Evolutionary conservation across 2,888 invertebrate species (phyloP).

Genomic region (Dynastes hyllus): DNA sequence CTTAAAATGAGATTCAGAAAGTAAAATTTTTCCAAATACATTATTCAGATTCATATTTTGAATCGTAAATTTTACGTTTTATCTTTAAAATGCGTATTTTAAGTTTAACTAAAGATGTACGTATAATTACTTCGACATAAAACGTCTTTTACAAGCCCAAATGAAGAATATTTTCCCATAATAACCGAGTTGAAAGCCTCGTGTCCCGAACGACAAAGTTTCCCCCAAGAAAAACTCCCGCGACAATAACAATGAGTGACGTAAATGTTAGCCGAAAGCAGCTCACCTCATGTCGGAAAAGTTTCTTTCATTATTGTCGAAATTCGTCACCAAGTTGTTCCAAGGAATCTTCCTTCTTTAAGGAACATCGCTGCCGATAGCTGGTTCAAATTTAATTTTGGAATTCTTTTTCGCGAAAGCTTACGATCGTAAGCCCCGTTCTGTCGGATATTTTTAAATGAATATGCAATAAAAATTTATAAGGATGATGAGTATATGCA

Average conservation of each 20-base stretch:
- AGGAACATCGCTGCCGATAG: not conserved
- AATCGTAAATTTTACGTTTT: too few species aligned
- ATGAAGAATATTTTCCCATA: not conserved
- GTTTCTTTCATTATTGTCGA: slow-evolving; percentile 14
- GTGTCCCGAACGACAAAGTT: not conserved
- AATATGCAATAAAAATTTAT: too few species aligned
- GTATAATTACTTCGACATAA: not conserved
- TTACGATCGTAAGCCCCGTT: too few species aligned
- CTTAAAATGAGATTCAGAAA: too few species aligned
- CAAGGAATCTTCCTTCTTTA: not conserved
- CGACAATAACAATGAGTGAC: not conserved
- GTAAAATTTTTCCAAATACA: too few species aligned
- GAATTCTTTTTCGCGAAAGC: not conserved
- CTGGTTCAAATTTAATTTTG: not conserved
- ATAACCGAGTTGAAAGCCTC: not conserved
- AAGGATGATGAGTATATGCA: too few species aligned
- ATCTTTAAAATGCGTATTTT: too few species aligned
- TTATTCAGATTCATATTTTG: too few species aligned
- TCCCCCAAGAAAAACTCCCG: not conserved
- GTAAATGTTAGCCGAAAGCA: not conserved
- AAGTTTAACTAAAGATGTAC: not conserved
- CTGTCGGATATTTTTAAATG: not conserved
- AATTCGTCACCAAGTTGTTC: not conserved
- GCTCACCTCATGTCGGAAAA: slow-evolving; percentile 12
- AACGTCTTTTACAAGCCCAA: not conserved